Evolutionary conservation across 2,888 invertebrate species (phyloP), one percentile per base, ranked within the genome.

Genomic region (Saturnia pavonia): DNA sequence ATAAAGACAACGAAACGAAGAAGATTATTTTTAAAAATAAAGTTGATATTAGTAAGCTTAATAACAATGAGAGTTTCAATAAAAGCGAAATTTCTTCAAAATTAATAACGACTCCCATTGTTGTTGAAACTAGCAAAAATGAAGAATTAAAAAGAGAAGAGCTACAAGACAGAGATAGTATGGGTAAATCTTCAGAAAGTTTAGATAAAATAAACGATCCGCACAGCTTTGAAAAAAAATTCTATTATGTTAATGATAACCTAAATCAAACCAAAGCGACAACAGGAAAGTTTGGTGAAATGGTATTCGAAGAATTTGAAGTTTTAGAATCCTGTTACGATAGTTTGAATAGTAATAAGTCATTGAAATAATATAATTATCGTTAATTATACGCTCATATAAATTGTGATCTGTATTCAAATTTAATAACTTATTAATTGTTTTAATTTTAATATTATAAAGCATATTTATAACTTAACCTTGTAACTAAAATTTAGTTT

Each of bases 231-330:
- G 95, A 95, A 77, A 95, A 95, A 77, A 95, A 95, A 77, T 95
- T 94, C 79, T 95, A 95, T 75, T 95, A 95, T 74, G 94, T 96
- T 67, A 95, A 95, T 80, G 95, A 95, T 71, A 94, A 92, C 73
- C 76, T 87, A 74, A 94, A 95, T 72, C 95, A 95, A 82, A 94
- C 95, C 81, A 96, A 95, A 77, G 81, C 84, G 9, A 85, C 89
- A 57, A 92, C 94, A 16, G 95, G 95, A 75, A 96, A 96, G 85
- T 96, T 96, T 78, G 96, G 96, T 65, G 97, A 97, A 79, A 97
- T 97, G 95, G 97, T 97, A 78, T 97, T 97, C 79, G 97, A 97
- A 89, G 96, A 96, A 80, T 97, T 96, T 78, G 96, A 96, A 91
- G 95, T 97, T 70, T 94, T 96, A 83, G 96, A 95, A 85, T 89